Conservation (phyloP, 2,113 vertebrate species). For the Haliaeetus leucogaster region DNA sequence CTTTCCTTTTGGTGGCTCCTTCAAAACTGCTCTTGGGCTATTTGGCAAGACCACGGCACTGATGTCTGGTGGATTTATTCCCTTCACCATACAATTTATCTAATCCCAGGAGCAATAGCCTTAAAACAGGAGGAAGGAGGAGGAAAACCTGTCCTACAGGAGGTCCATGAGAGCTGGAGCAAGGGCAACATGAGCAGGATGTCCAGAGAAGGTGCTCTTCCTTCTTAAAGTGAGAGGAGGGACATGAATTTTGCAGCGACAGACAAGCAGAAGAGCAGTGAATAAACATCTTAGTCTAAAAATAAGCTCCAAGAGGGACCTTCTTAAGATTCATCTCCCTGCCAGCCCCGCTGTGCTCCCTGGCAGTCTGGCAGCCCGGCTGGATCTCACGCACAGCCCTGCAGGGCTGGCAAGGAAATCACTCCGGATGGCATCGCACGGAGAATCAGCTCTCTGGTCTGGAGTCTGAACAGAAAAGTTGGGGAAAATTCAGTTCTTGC, state of each 20-base stretch:
- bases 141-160: not conserved
- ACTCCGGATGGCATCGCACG: fast-evolving
- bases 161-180: not conserved
- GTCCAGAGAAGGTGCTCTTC: not conserved
- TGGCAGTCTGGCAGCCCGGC: not conserved
- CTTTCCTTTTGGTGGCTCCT: not conserved
- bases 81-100: not conserved
- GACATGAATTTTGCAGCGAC: not conserved
- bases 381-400: not conserved
- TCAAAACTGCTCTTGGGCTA: not conserved
- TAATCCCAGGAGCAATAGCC: not conserved
- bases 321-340: not conserved
- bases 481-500: not conserved
- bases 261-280: not conserved
- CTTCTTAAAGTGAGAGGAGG: not conserved
- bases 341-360: not conserved
- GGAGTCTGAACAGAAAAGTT: not conserved
- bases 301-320: not conserved
- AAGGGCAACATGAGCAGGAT: not conserved
- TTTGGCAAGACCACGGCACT: not conserved
- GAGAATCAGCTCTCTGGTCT: not conserved
- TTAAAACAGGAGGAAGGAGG: not conserved
- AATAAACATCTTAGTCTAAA: not conserved
- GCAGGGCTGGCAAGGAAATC: not conserved
- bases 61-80: not conserved